Evolutionary conservation across 2,888 invertebrate species (phyloP).

Genomic region (Tuberolachnus salignus): DNA sequence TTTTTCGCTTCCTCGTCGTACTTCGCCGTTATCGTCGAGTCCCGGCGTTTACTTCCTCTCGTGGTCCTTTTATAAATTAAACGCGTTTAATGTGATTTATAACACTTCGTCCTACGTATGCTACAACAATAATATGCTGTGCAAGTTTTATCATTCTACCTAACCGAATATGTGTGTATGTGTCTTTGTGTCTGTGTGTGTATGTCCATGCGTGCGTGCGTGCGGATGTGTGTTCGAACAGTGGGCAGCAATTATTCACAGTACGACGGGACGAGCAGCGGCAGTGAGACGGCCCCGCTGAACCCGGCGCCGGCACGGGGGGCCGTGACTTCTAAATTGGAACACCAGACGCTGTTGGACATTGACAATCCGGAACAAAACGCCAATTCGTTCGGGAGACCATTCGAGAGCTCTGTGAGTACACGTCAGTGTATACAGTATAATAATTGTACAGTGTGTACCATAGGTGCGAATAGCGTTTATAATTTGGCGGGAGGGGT

Average conservation of each 20-base stretch:
- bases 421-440: not conserved
- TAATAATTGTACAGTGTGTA: too few relatives aligned
- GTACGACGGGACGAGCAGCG: conserved; percentile 47
- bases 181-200: too few relatives aligned
- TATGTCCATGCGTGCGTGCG: not conserved
- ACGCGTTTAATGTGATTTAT: too few relatives aligned
- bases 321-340: conserved; percentile 6
- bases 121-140: too few relatives aligned
- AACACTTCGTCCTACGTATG: too few relatives aligned
- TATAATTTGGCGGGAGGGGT: too few relatives aligned
- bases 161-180: too few relatives aligned
- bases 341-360: conserved; percentile 50
- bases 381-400: conserved; percentile 49
- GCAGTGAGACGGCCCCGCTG: conserved; percentile 44
- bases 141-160: too few relatives aligned
- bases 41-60: too few relatives aligned
- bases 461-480: too few relatives aligned
- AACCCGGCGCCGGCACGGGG: conserved; percentile 40
- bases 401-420: conserved; percentile 52
- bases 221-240: conserved; percentile 23
- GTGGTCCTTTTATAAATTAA: too few relatives aligned
- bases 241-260: conserved; percentile 52
- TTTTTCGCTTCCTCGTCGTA: not conserved
- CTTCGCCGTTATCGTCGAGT: too few relatives aligned
- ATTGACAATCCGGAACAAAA: conserved; percentile 54